Evolutionary conservation across 2,113 vertebrate genomes (phyloP).

Genomic region (Choloepus hoffmanni): DNA sequence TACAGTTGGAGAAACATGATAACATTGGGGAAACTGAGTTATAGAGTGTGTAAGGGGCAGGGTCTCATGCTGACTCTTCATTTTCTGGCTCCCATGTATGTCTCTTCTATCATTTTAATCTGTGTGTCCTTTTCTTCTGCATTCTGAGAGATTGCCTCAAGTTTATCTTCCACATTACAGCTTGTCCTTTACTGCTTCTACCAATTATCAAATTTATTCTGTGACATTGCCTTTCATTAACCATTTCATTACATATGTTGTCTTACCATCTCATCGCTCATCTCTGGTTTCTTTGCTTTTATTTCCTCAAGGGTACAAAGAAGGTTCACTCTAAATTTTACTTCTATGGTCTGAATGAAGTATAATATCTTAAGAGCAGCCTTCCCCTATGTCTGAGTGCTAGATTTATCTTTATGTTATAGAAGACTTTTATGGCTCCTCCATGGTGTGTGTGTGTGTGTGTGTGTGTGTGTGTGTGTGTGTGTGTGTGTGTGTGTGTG

Average conservation of each 20-base stretch:
- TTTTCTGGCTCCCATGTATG: not conserved
- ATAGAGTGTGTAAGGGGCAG: not conserved
- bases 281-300: conserved; percentile 12
- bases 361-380: not conserved
- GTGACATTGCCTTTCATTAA: not conserved
- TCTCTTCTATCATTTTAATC: not conserved
- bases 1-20: not conserved
- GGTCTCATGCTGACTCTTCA: not conserved
- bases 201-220: conserved; percentile 23
- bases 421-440: not conserved
- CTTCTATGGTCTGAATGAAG: not conserved
- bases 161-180: not conserved
- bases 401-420: not conserved
- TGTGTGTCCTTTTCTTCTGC: not conserved
- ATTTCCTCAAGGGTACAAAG: not conserved
- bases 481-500: not conserved
- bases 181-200: conserved; percentile 9
- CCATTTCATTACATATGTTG: not conserved
- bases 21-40: not conserved
- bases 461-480: too few species aligned
- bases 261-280: not conserved
- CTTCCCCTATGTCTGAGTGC: not conserved
- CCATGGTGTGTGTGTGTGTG: not conserved
- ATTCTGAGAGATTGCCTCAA: not conserved
- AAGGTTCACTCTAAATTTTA: not conserved